phyloP scores from a whole-genome alignment of 2,888 invertebrate genomes.

The Teinopalpus imperialis region DNA sequence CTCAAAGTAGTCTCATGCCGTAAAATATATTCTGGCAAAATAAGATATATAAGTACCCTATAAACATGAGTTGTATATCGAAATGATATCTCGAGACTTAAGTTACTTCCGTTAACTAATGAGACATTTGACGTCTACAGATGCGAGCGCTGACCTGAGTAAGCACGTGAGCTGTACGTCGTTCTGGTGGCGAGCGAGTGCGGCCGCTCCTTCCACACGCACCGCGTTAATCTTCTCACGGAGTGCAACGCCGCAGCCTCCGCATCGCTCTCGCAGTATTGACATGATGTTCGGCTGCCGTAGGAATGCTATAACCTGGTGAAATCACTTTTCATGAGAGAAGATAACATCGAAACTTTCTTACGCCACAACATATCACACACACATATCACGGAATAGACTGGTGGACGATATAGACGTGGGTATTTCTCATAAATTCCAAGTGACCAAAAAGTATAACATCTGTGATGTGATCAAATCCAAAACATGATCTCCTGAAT shows the following conservation, averaged over 20 bases:
- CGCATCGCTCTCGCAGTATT: conserved; percentile 88
- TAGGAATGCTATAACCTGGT: conserved; percentile 94
- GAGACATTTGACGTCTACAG: no score
- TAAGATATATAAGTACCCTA: no score
- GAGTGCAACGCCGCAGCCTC: conserved; percentile 82
- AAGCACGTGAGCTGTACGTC: conserved; percentile 96
- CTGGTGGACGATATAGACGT: no score
- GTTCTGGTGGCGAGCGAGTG: conserved; percentile 92
- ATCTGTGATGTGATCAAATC: no score
- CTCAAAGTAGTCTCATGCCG: no score
- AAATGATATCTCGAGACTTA: no score
- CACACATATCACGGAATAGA: neutral
- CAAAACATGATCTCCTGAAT: no score
- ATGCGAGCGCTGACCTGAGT: conserved; percentile 93
- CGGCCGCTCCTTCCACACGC: conserved; percentile 93
- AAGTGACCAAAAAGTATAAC: no score
- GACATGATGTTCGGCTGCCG: conserved; percentile 97
- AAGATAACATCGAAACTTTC: neutral
- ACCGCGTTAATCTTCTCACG: conserved; percentile 94
- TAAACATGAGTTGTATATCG: no score
- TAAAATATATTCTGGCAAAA: no score
- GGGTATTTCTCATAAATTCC: no score
- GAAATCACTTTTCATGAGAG: neutral
- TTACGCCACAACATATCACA: neutral
- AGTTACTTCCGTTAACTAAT: no score